Evolutionary conservation across 2,888 invertebrate species (phyloP).

Genomic region (Cheilosia variabilis): DNA sequence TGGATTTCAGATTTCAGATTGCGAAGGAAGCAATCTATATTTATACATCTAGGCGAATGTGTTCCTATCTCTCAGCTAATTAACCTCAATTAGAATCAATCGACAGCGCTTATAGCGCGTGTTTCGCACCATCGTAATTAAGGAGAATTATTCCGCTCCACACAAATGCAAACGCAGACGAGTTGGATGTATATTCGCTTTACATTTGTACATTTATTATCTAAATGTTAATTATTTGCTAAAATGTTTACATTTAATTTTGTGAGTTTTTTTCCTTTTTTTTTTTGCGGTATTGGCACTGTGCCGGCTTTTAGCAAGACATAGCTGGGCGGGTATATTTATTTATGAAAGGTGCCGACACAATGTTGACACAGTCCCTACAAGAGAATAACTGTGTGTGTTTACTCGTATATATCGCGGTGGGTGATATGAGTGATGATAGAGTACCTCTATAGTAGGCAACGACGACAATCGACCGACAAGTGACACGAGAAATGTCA

Average conservation of each 20-base stretch:
- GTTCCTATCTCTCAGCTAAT: constrained; percentile 56
- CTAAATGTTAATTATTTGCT: constrained; percentile 62
- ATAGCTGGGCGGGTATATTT: constrained; percentile 23
- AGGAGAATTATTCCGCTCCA: constrained; percentile 22
- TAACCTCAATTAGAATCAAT: constrained; percentile 74
- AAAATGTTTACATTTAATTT: constrained; percentile 62
- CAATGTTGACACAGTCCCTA: constrained; percentile 64
- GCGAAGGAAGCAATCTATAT: constrained; percentile 19
- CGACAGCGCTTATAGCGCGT: constrained; percentile 39
- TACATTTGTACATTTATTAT: constrained; percentile 10
- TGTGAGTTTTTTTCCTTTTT: not conserved
- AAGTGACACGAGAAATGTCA: constrained; percentile 73
- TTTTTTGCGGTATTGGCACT: constrained; percentile 49
- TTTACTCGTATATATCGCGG: constrained; percentile 19
- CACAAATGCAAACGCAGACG: not conserved
- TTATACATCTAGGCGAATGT: constrained; percentile 35
- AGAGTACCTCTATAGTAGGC: constrained; percentile 18
- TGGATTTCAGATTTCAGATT: constrained; percentile 13
- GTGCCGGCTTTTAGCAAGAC: constrained; percentile 48
- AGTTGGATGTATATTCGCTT: constrained; percentile 7
- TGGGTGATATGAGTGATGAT: constrained; percentile 53
- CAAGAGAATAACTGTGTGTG: constrained; percentile 27
- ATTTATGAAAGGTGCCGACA: constrained; percentile 64
- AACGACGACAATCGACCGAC: constrained; percentile 60
- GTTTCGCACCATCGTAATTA: constrained; percentile 60